Percentiles rank a stretch among this genome's conserved stretches.
These are phyloP conservation scores for Conomelus anceps DNA, from an alignment of 2,888 invertebrate species.

Conservation along the genomic window DNA sequence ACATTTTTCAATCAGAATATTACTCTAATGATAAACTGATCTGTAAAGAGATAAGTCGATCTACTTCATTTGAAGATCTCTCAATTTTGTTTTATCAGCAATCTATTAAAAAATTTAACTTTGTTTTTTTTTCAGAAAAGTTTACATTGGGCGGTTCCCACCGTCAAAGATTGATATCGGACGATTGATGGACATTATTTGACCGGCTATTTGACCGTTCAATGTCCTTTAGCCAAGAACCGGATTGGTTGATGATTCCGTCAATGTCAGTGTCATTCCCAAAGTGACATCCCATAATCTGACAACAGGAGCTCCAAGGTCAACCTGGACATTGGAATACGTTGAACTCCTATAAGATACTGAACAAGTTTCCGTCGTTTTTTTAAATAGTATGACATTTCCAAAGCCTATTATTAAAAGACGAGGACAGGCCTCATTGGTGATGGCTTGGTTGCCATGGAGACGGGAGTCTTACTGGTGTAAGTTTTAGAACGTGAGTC, in stretches of 20 bases:
- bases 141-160: background rate
- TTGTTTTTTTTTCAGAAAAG: background rate
- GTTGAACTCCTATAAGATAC: background rate
- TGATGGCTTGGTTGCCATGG: background rate
- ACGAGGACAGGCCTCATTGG: background rate
- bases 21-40: background rate
- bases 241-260: background rate
- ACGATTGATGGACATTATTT: background rate
- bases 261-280: background rate
- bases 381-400: background rate
- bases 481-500: too few relatives aligned
- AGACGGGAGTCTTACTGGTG: too few relatives aligned
- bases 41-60: background rate
- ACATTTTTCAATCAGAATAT: background rate
- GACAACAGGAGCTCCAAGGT: conserved; percentile 2
- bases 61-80: background rate
- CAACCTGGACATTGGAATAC: background rate
- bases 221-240: background rate
- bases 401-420: background rate
- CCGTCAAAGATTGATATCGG: background rate
- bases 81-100: background rate
- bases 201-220: background rate
- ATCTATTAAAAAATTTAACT: background rate
- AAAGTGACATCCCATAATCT: background rate
- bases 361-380: too few relatives aligned